phyloP scores from a whole-genome alignment of 2,888 invertebrate species.

The Macropis europaea region DNA sequence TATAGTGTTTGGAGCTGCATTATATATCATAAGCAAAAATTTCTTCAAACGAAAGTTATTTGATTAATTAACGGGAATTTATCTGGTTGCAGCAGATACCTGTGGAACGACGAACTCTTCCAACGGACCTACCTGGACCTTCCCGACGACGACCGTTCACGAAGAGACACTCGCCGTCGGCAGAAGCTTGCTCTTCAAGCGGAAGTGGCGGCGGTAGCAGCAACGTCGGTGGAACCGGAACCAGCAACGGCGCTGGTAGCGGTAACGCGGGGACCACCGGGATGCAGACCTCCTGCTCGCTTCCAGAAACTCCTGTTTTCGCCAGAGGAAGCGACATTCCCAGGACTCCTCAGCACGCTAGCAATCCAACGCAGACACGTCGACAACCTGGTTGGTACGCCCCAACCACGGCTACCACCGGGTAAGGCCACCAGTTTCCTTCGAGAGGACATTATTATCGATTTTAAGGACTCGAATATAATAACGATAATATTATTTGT shows the following conservation, averaged over 20 bases:
- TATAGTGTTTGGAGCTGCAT: too few relatives aligned
- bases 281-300: conserved; percentile 91
- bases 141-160: conserved; percentile 79
- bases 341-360: conserved; percentile 87
- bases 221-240: conserved; percentile 87
- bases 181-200: conserved; percentile 91
- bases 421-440: too few relatives aligned
- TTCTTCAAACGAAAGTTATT: not conserved
- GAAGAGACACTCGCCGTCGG: conserved; percentile 83
- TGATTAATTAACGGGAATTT: not conserved
- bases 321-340: conserved; percentile 91
- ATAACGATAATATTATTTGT: not conserved
- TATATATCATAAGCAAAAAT: too few relatives aligned
- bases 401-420: conserved; percentile 76
- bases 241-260: conserved; percentile 77
- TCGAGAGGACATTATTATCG: too few relatives aligned
- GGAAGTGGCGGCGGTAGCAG: conserved; percentile 92
- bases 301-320: conserved; percentile 94
- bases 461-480: not conserved
- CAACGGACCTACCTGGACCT: conserved; percentile 85
- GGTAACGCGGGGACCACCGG: conserved; percentile 81
- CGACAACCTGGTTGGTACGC: conserved; percentile 78
- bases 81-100: conserved; percentile 73
- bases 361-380: conserved; percentile 73
- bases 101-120: conserved; percentile 86